phyloP scores from a whole-genome alignment of 1,140 invertebrate genomes.

The Brachionus rotundiformis region DNA sequence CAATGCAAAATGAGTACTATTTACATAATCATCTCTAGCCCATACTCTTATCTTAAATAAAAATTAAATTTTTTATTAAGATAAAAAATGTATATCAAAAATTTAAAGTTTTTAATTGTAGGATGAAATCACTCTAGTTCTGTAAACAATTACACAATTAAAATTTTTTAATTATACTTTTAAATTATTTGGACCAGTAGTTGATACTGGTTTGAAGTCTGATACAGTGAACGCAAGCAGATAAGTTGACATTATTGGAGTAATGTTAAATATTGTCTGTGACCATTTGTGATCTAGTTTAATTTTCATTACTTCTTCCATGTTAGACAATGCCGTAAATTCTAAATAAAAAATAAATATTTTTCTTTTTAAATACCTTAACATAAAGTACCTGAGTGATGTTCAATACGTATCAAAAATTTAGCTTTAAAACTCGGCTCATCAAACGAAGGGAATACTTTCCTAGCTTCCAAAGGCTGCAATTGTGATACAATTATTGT shows the following conservation, averaged over 20 bases:
- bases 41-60: slow-evolving; percentile 59
- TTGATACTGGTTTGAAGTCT: slow-evolving; percentile 57
- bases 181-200: slow-evolving; percentile 54
- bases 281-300: slow-evolving; percentile 54
- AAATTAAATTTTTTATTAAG: neutral
- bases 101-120: no score
- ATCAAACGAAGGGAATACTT: slow-evolving; percentile 58
- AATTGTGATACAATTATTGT: slow-evolving; percentile 56
- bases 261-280: slow-evolving; percentile 58
- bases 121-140: no score
- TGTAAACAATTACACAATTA: no score
- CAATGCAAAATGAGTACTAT: slow-evolving; percentile 60
- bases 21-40: slow-evolving; percentile 59
- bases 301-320: slow-evolving; percentile 28
- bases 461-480: slow-evolving; percentile 56
- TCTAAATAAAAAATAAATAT: neutral
- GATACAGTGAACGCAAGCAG: slow-evolving; percentile 65
- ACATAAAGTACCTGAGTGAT: slow-evolving; percentile 25
- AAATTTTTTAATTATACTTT: slow-evolving; percentile 53
- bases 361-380: no score
- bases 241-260: slow-evolving; percentile 66
- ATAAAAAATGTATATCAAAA: no score
- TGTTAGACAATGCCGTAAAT: slow-evolving; percentile 45
- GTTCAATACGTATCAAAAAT: slow-evolving; percentile 54
- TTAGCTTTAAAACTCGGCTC: slow-evolving; percentile 57